Base-by-base conservation (phyloP, 2,113 vertebrate species). In the Callospermophilus lateralis region DNA sequence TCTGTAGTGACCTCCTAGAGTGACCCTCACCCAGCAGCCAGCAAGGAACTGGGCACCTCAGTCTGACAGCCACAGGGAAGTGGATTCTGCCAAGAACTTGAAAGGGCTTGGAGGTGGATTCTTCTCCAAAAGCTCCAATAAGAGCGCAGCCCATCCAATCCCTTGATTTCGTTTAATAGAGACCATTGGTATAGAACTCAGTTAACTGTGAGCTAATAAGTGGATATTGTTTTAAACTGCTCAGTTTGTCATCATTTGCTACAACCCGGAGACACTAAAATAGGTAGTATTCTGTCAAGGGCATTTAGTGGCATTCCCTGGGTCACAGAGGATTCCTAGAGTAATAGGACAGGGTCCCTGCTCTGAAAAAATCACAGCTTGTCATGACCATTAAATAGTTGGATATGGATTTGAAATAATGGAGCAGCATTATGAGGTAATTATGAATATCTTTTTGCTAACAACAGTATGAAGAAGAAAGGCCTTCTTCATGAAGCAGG, bases 321-420 rank as follows among this genome's bases (percentile, higher is more conserved):
- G 32, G n/a, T 32, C 0, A 0, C 28, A 8, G 28, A 8, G 16
- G 26, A 20, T 51, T 30, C 63, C 28, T 30, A 30, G 34, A 45
- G 51, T 8, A 28, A 7, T 11, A 22, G 76, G 63, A 78, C 12
- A 4, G 32, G n/a, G 34, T 20, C 26, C 12, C 17, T 12, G 8
- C 32, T 58, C 30, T 7, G 19, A 78, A 87, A 61, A 34, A 39
- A 79, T 30, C 6, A 0, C 9, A 39, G 20, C 28, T 37, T 22
- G 24, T 39, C 53, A 0, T 45, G 30, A 4, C 81, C 76, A 13
- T 3, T 12, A 34, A 37, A 42, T 13, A 24, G 4, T 7, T 9
- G 1, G 37, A 28, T 26, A 8, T 26, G 26, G n/a, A 30, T 13
- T 34, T 67, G 78, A 72, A 84, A n/a, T n/a, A 30, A 37, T 1